A percentile compares a stretch with the other conserved stretches of the same genome.
phyloP scores from a whole-genome alignment of 1,140 invertebrate species.

The Microplitis demolitor region DNA sequence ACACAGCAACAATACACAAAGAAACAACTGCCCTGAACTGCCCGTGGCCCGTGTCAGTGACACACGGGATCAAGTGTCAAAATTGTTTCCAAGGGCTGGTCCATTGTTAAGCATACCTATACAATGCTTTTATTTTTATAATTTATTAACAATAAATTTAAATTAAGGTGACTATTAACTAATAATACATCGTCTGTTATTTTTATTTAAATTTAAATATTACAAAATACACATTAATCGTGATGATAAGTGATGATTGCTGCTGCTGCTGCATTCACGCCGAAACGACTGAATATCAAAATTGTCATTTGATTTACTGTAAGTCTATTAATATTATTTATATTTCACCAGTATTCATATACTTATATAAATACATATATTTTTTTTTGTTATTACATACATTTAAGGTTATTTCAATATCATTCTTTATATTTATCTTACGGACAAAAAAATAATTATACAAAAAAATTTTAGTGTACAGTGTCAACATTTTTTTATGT shows the following conservation, averaged over 20 bases:
- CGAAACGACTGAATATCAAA: background rate
- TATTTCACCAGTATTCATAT: background rate
- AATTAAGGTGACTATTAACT: no score
- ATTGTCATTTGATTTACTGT: conserved; percentile 8
- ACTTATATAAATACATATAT: background rate
- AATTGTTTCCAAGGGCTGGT: background rate
- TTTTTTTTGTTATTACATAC: background rate
- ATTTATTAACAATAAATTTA: no score
- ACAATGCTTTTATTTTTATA: no score
- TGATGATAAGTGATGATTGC: background rate
- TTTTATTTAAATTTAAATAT: background rate
- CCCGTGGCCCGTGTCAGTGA: background rate
- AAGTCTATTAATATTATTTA: background rate
- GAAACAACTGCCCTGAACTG: background rate
- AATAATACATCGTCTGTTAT: background rate
- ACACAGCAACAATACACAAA: background rate
- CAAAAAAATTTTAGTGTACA: no score
- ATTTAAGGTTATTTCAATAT: background rate
- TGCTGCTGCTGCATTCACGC: conserved; percentile 8
- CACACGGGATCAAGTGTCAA: conserved; percentile 12
- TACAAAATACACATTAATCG: background rate
- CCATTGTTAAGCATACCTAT: background rate
- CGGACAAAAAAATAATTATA: no score
- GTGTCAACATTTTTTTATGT: no score
- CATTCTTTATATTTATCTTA: no score